Conservation (phyloP, 2,888 invertebrate species). For the Andrena hattorfiana region DNA sequence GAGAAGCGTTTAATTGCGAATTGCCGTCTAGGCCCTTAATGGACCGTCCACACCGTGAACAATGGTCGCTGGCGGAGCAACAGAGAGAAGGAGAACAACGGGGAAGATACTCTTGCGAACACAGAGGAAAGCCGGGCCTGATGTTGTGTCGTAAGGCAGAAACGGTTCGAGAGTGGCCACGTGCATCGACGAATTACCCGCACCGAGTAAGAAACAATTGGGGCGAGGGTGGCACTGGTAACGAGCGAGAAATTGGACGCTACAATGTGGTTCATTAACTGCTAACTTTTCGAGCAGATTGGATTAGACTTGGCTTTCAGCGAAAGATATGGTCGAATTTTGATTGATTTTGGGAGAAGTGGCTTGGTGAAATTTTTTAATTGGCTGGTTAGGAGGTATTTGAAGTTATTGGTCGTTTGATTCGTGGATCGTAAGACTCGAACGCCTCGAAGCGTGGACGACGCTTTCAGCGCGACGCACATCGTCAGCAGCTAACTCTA, state of each 20-base stretch:
- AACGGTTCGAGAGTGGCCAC: conserved; percentile 41
- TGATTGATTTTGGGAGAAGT: neutral
- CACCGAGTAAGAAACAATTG: conserved; percentile 64
- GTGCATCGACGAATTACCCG: conserved; percentile 56
- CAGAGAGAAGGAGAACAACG: conserved; percentile 19
- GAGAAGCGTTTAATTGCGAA: conserved; percentile 70
- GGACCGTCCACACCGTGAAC: conserved; percentile 64
- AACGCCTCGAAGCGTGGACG: neutral
- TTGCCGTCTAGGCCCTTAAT: conserved; percentile 69
- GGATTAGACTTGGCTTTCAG: conserved; percentile 30
- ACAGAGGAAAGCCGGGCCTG: conserved; percentile 15
- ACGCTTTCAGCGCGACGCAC: neutral
- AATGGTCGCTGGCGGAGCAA: conserved; percentile 45
- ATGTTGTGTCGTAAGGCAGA: conserved; percentile 20
- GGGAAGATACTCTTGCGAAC: neutral
- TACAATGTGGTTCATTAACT: conserved; percentile 61
- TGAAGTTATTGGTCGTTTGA: too few relatives aligned
- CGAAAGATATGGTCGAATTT: conserved; percentile 14
- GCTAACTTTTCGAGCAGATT: conserved; percentile 41
- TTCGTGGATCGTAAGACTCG: neutral
- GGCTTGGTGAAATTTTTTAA: too few relatives aligned
- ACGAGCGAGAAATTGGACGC: conserved; percentile 64
- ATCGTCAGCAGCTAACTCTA: conserved; percentile 25
- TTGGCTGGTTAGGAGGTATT: too few relatives aligned
- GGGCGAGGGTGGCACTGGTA: conserved; percentile 47